Evolutionary conservation across 2,888 invertebrate species (phyloP), one percentile per base, ranked within the genome.

Genomic region (Drosophila mulleri): DNA sequence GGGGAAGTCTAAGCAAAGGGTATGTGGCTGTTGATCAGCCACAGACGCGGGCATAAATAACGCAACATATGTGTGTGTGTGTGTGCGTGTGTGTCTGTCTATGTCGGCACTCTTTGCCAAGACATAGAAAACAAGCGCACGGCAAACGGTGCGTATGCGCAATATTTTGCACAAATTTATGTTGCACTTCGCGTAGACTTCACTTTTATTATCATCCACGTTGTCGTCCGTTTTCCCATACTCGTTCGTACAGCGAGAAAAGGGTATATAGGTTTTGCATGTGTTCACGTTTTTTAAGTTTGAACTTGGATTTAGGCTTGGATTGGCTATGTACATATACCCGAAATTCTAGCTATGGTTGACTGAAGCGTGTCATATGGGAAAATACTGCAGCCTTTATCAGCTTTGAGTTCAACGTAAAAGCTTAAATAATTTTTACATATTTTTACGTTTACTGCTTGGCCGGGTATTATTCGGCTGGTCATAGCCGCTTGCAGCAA

Each of bases 161-260:
- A 85, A 88, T 76, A 88, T 88, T 85, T 72, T 76, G 82, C 66
- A 67, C 57, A 85, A 89, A 86, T 90, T 90, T 86, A 90, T 90
- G 89, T 89, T 86, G 89, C 84, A 89, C 87, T 89, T 86, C 78
- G 83, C 80, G 70, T 14, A 65, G 80, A 89, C 79, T 86, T 86
- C 53, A 84, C 69, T 85, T 89, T 88, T 90, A 90, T 90, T 88
- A 88, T 86, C 81, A 83, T 73, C 72, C 75, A 67, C 61, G 72
- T 75, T 67, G 67, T 68, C 26, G 70, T 47, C 23, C 52, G 9
- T 37, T 23, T 53, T 23, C 20, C 16, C 2, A 29, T 41, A 8
- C 54, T 11, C 39, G 18, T 18, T 39, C 18, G 0, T n/a, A 2
- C 0, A 2, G n/a, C 26, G 1, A 1, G 7, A 18, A 14, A 7